phyloP scores from a whole-genome alignment of 2,113 vertebrate species.

The Muntiacus muntjak region DNA sequence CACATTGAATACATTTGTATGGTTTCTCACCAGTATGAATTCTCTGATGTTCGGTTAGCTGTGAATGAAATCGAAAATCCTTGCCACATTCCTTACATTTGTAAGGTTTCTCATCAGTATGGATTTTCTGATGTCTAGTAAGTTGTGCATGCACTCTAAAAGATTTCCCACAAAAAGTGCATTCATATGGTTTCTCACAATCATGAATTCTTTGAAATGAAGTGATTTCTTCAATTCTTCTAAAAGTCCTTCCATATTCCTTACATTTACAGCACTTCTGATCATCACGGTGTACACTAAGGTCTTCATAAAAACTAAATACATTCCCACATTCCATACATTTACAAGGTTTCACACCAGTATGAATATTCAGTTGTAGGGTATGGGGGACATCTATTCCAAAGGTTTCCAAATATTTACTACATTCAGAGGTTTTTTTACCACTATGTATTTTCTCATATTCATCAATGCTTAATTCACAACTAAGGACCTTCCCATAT shows the following conservation, averaged over 20 bases:
- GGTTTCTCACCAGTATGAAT: constrained; percentile 58
- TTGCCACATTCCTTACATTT: constrained; percentile 39
- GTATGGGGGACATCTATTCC: not conserved
- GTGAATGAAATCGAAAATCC: constrained; percentile 43
- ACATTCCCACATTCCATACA: not conserved
- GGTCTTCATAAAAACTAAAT: constrained; percentile 19
- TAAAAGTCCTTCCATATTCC: not conserved
- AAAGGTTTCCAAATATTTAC: not conserved
- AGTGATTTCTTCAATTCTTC: not conserved
- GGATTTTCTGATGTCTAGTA: constrained; percentile 40
- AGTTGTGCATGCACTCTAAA: constrained; percentile 35
- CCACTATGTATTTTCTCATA: not conserved
- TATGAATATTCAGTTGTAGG: constrained; percentile 25
- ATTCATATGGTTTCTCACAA: not conserved
- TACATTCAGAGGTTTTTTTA: constrained; percentile 2
- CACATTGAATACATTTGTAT: constrained; percentile 42
- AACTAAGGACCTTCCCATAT: not conserved
- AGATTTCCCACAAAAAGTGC: constrained; percentile 23
- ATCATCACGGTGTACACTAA: not conserved
- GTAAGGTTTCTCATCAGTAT: constrained; percentile 45
- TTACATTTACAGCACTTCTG: constrained; percentile 1
- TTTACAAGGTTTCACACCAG: not conserved
- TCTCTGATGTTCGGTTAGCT: constrained; percentile 44
- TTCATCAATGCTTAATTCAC: not conserved
- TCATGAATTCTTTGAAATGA: not conserved